Base-by-base conservation (phyloP, 2,888 invertebrate species). In the Himalopsyche japonica region DNA sequence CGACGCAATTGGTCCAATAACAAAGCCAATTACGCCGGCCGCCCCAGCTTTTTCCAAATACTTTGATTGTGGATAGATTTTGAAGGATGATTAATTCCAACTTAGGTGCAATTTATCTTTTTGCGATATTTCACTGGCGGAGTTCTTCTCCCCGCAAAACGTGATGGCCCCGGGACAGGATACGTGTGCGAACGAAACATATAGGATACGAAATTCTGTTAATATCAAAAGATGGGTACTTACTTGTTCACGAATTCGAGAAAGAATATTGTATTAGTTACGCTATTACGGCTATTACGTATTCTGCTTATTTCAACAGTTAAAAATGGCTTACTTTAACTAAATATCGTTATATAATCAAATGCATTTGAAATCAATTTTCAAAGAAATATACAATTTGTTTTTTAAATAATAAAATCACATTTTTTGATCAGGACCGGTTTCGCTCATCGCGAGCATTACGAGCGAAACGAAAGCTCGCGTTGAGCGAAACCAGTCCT, bases 71-170 rank as follows among this genome's bases (percentile, higher is more conserved):
- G 12, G 57, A 57, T 57, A 57, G 57, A 57, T 57, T 57, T 57
- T 57, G 57, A 57, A 57, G 57, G 57, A 76, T 82, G 85, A 85
- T 85, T 85, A 82, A 85, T 85, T 82, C 76, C 76, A 80, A 76
- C 70, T 85, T 84, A 82, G 80, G 57, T 80, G 84, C 82, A 82
- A 85, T 85, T 84, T 85, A 78, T 82, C 82, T 82, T 82, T n/a
- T 80, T 20, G 57, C 76, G 43, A 85, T 85, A 76, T 85, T 80
- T 85, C 82, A 79, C 37, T 80, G 49, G 80, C 80, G 70, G 30
- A 24, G n/a, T 32, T 24, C 34, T 27, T 77, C 79, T 78, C 79
- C 77, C 57, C 57, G 57, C 79, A 79, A 79, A 49, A 83, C 83
- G 83, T 80, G 83, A 82, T 85, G 80, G 85, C 85, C 85, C 34